Conservation (phyloP, 1,140 invertebrate species). For the Globodera rostochiensis region DNA sequence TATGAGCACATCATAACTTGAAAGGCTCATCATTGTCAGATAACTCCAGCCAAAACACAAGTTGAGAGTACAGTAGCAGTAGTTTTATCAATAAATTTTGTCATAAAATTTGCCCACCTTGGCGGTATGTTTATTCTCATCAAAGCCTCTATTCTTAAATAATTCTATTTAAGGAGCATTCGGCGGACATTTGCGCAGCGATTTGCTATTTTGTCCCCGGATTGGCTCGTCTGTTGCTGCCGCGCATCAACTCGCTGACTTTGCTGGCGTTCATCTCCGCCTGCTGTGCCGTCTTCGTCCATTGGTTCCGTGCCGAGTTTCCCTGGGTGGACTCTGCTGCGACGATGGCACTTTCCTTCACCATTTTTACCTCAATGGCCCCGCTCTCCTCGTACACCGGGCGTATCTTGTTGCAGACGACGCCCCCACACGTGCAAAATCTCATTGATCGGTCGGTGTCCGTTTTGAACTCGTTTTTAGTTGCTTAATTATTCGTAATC, state of each 20-base stretch:
- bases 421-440: constrained; percentile 60
- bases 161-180: constrained; percentile 57
- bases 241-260: constrained; percentile 59
- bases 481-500: too few relatives aligned
- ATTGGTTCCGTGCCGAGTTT: constrained; percentile 50
- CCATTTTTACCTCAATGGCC: constrained; percentile 61
- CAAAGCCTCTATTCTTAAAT: background rate
- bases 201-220: constrained; percentile 62
- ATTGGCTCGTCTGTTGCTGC: constrained; percentile 57
- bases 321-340: constrained; percentile 57
- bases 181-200: constrained; percentile 60
- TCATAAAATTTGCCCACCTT: background rate
- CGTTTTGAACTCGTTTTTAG: too few relatives aligned
- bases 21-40: too few relatives aligned
- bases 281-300: constrained; percentile 47
- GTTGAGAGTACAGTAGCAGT: too few relatives aligned
- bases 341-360: constrained; percentile 57
- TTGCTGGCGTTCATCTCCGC: constrained; percentile 48
- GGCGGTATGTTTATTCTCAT: background rate
- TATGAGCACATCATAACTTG: too few relatives aligned
- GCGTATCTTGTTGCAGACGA: constrained; percentile 61
- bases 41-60: too few relatives aligned
- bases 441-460: constrained; percentile 57
- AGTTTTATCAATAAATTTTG: constrained; percentile 11
- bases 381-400: constrained; percentile 62